A percentile compares a stretch with the other conserved stretches of the same genome.
These are phyloP conservation scores for Meiosimyza platycephala DNA, from an alignment of 2,888 invertebrate genomes.

Conservation along the genomic window DNA sequence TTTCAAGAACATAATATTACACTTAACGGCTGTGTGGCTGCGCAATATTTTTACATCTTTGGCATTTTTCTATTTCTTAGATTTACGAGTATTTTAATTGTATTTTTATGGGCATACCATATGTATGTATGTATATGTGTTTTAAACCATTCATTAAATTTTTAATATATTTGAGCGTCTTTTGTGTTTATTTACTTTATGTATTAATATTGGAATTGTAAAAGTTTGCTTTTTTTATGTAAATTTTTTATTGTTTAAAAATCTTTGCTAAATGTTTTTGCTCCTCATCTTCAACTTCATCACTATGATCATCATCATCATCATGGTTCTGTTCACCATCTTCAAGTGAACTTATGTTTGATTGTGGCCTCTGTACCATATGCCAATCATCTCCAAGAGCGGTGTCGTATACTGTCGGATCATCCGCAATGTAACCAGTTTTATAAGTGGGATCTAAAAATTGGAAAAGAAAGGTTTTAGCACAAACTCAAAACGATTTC, in stretches of 20 bases:
- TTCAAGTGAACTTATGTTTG: no score
- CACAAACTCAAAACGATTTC: slow-evolving; percentile 40
- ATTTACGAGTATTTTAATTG: slow-evolving; percentile 22
- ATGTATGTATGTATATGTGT: no score
- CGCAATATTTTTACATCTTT: slow-evolving; percentile 32
- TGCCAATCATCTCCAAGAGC: background rate
- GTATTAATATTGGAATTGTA: slow-evolving; percentile 26
- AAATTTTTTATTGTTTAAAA: background rate
- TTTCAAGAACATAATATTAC: no score
- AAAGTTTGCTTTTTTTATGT: background rate
- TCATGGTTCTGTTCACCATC: background rate
- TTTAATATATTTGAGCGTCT: slow-evolving; percentile 1
- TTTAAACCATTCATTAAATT: no score
- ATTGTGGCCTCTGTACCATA: background rate
- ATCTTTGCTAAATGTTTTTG: slow-evolving; percentile 1
- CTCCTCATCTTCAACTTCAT: background rate
- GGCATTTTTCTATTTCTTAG: slow-evolving; percentile 25
- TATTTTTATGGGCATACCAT: slow-evolving; percentile 3
- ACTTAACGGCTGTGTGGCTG: no score
- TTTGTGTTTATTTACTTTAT: slow-evolving; percentile 20
- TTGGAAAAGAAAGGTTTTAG: slow-evolving; percentile 35
- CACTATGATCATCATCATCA: background rate
- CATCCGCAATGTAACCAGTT: slow-evolving; percentile 52
- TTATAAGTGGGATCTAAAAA: slow-evolving; percentile 56
- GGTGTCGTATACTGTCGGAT: slow-evolving; percentile 44